A percentile compares a stretch with the other conserved stretches of the same genome.
phyloP scores from a whole-genome alignment of 35 echinoderm and acorn worm species.

The Strongylocentrotus purpuratus region DNA sequence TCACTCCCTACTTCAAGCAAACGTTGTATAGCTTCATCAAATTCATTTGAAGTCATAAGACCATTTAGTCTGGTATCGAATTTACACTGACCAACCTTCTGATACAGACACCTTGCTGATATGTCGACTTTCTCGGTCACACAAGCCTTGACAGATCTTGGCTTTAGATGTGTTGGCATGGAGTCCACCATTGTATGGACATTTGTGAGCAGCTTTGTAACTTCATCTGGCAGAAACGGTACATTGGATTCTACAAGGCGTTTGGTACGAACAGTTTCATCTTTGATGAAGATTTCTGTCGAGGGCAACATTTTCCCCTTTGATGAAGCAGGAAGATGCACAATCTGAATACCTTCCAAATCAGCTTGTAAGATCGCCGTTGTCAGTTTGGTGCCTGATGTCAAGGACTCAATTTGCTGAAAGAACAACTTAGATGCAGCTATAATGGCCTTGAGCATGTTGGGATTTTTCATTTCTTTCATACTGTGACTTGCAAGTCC shows the following conservation, averaged over 20 bases:
- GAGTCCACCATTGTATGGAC: neutral
- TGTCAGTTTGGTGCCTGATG: neutral
- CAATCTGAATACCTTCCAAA: neutral
- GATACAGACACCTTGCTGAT: neutral
- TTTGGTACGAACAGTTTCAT: neutral
- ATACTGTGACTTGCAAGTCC: neutral
- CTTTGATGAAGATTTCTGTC: conserved; percentile 19
- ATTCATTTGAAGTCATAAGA: neutral
- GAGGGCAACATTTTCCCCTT: neutral
- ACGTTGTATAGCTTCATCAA: neutral
- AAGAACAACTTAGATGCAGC: neutral
- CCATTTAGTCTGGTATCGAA: neutral
- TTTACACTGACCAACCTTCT: neutral
- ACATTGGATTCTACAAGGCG: neutral
- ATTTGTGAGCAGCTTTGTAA: neutral
- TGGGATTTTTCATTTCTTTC: neutral
- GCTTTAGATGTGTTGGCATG: neutral
- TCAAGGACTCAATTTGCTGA: neutral
- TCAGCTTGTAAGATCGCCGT: neutral
- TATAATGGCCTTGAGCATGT: neutral
- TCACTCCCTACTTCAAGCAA: neutral
- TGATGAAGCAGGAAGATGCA: neutral
- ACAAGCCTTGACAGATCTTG: neutral
- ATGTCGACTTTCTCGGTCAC: neutral
- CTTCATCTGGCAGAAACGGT: neutral